Conservation (phyloP, 1,140 invertebrate species). For the Armadillidium nasatum region DNA sequence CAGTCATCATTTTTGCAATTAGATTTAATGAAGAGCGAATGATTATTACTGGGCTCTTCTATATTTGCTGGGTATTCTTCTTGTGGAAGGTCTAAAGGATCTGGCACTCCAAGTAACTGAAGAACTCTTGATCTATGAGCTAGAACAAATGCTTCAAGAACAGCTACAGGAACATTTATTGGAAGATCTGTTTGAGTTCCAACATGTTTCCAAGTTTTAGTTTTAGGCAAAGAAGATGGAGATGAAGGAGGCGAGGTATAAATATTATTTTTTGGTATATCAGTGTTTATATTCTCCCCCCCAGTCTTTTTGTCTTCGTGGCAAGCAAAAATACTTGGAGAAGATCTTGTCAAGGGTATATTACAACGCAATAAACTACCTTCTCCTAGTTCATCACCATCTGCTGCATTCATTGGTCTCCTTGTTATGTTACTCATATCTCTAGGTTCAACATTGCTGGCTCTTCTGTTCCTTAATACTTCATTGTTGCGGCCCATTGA, state of each 20-base stretch:
- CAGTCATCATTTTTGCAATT: neutral
- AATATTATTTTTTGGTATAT: neutral
- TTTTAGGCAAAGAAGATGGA: neutral
- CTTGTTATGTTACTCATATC: neutral
- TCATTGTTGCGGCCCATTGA: constrained; percentile 36
- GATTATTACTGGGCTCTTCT: neutral
- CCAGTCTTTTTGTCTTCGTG: constrained; percentile 20
- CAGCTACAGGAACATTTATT: constrained; percentile 43
- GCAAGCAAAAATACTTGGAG: constrained; percentile 39
- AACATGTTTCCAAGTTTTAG: constrained; percentile 20
- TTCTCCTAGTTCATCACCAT: neutral
- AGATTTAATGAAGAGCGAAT: neutral
- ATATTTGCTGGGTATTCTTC: neutral
- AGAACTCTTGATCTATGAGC: constrained; percentile 39
- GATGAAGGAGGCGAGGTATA: neutral
- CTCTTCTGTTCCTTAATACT: constrained; percentile 26
- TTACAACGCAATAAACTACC: neutral
- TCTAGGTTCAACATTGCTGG: constrained; percentile 22
- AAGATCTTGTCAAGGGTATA: constrained; percentile 36
- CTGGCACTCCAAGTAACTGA: constrained; percentile 35
- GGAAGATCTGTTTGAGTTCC: constrained; percentile 42
- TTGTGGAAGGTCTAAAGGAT: constrained; percentile 19
- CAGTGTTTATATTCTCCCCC: neutral
- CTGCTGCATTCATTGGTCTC: constrained; percentile 21
- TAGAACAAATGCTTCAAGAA: constrained; percentile 42